Conservation (phyloP, 2,888 invertebrate species). For the Athalia circularis region DNA sequence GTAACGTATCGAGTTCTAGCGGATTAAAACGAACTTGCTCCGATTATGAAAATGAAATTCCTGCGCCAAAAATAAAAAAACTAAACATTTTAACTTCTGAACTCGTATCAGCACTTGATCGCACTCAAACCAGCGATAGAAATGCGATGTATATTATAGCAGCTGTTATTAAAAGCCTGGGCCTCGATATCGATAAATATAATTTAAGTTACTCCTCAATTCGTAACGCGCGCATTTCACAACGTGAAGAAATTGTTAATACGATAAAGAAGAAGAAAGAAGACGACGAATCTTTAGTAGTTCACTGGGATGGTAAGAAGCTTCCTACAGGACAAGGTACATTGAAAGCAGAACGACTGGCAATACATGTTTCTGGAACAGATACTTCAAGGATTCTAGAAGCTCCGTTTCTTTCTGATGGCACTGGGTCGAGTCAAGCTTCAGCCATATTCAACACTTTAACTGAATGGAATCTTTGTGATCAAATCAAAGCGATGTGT, state of each 20-base stretch:
- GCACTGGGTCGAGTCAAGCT: constrained; percentile 46
- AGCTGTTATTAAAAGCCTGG: constrained; percentile 45
- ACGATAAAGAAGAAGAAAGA: constrained; percentile 14
- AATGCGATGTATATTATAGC: constrained; percentile 45
- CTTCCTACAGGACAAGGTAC: constrained; percentile 40
- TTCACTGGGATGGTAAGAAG: constrained; percentile 45
- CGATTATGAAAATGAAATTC: constrained; percentile 38
- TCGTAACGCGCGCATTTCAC: constrained; percentile 29
- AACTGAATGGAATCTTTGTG: constrained; percentile 41
- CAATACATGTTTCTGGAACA: constrained; percentile 38
- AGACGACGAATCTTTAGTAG: constrained; percentile 34
- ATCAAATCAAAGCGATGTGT: constrained; percentile 47
- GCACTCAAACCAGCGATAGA: constrained; percentile 40
- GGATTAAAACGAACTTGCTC: constrained; percentile 43
- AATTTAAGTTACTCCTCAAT: constrained; percentile 39
- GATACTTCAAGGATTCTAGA: constrained; percentile 25
- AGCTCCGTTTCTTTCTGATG: constrained; percentile 39
- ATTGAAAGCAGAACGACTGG: constrained; percentile 45
- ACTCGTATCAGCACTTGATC: constrained; percentile 43
- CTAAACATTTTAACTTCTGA: constrained; percentile 40
- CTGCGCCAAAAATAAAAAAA: constrained; percentile 40
- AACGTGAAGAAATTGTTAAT: constrained; percentile 44
- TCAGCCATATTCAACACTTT: constrained; percentile 42
- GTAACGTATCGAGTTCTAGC: constrained; percentile 16
- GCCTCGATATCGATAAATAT: constrained; percentile 36